phyloP scores from a whole-genome alignment of 2,888 invertebrate species.

The Serripes groenlandicus region DNA sequence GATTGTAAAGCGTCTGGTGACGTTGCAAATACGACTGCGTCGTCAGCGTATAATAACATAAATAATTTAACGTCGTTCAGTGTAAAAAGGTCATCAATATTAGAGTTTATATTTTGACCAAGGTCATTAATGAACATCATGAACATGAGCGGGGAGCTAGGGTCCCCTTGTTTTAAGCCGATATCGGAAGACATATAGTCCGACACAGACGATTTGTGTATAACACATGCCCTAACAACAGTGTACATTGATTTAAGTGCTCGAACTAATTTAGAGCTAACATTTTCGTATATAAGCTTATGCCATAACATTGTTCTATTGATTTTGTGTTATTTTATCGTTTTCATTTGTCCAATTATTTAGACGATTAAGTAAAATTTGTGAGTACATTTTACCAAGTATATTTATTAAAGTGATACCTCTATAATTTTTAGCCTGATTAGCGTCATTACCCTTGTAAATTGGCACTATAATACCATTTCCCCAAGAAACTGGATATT shows the following conservation, averaged over 20 bases:
- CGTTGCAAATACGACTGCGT: conserved; percentile 6
- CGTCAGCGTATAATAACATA: conserved; percentile 14
- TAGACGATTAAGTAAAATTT: conserved; percentile 22
- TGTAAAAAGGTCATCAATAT: conserved; percentile 22
- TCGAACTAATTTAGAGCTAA: conserved; percentile 8
- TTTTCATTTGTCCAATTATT: conserved; percentile 5
- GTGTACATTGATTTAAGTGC: conserved; percentile 18
- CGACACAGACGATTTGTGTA: background rate
- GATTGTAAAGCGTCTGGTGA: conserved; percentile 3
- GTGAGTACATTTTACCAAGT: conserved; percentile 21
- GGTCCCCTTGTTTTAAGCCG: conserved; percentile 27
- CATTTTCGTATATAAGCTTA: background rate
- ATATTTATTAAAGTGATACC: conserved; percentile 5
- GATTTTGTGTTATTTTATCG: conserved; percentile 5
- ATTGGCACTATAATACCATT: conserved; percentile 21
- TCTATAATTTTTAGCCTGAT: too few species aligned
- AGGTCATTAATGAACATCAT: conserved; percentile 22
- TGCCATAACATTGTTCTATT: background rate
- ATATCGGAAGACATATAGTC: background rate
- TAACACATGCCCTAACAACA: background rate
- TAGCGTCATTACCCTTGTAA: background rate
- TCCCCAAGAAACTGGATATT: conserved; percentile 28
- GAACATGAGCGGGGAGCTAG: conserved; percentile 1
- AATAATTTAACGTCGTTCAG: conserved; percentile 2
- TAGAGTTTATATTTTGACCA: background rate